phyloP scores from a whole-genome alignment of 2,113 vertebrate genomes.

The Phoenicopterus ruber region DNA sequence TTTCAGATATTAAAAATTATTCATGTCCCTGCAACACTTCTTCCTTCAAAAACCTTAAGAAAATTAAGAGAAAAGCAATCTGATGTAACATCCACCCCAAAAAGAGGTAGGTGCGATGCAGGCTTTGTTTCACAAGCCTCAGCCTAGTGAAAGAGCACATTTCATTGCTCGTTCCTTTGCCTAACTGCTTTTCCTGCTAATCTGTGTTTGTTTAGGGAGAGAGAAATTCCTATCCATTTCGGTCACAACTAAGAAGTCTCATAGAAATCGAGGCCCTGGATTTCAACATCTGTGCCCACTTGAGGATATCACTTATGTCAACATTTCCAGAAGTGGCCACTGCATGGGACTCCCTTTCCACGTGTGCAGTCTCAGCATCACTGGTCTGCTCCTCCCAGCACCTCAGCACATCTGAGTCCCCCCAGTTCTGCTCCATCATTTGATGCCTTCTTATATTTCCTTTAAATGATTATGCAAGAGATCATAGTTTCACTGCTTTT shows the following conservation, averaged over 20 bases:
- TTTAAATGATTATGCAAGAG: background rate
- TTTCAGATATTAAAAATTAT: background rate
- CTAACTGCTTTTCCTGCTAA: background rate
- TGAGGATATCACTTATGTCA: background rate
- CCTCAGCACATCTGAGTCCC: background rate
- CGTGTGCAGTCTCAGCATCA: fast-evolving
- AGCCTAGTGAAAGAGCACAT: background rate
- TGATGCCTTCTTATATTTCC: background rate
- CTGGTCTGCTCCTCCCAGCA: background rate
- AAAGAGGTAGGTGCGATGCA: background rate
- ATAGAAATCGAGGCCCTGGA: background rate
- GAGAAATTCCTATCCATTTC: slow-evolving; percentile 28
- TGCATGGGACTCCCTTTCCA: background rate
- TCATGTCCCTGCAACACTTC: background rate
- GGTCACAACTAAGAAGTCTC: background rate
- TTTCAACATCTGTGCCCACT: slow-evolving; percentile 17
- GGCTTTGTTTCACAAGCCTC: background rate
- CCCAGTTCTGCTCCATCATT: background rate
- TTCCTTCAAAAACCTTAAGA: background rate
- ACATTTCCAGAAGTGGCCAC: background rate
- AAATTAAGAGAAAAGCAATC: background rate
- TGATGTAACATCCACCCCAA: background rate
- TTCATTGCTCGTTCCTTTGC: background rate
- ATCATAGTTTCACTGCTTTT: background rate
- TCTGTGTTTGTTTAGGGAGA: slow-evolving; percentile 5